phyloP scores from a whole-genome alignment of 2,113 vertebrate species.

The Camelus dromedarius region DNA sequence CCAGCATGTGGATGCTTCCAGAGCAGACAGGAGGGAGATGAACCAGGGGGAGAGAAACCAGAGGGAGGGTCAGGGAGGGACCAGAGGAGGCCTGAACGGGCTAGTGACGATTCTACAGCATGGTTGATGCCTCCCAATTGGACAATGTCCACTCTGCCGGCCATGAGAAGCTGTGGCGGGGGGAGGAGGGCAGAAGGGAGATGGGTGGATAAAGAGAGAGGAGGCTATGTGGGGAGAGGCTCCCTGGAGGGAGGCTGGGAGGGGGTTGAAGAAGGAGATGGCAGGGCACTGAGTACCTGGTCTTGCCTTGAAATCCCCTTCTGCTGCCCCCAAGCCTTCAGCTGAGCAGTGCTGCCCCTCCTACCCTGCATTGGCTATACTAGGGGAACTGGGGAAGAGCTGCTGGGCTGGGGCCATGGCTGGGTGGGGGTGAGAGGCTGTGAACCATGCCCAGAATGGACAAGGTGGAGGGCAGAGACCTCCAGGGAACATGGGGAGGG shows the following conservation, averaged over 20 bases:
- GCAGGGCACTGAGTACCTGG: neutral
- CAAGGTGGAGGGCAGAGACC: neutral
- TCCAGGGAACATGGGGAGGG: neutral
- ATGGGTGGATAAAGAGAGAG: neutral
- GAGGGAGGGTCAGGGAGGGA: neutral
- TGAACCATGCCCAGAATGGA: neutral
- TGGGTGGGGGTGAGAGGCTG: neutral
- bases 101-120: fast-evolving
- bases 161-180: neutral
- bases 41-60: neutral
- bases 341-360: fast-evolving
- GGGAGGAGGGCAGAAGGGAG: neutral
- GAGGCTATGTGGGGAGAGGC: neutral
- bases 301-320: neutral
- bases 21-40: neutral
- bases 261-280: fast-evolving
- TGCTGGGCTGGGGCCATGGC: neutral
- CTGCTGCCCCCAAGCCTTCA: neutral
- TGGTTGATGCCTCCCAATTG: fast-evolving
- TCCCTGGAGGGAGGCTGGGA: neutral
- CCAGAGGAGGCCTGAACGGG: fast-evolving
- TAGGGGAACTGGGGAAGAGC: neutral
- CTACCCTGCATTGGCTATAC: neutral
- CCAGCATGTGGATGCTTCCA: neutral
- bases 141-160: too few species aligned